Conservation (phyloP, 2,888 invertebrate genomes). For the Dione vanillae region DNA sequence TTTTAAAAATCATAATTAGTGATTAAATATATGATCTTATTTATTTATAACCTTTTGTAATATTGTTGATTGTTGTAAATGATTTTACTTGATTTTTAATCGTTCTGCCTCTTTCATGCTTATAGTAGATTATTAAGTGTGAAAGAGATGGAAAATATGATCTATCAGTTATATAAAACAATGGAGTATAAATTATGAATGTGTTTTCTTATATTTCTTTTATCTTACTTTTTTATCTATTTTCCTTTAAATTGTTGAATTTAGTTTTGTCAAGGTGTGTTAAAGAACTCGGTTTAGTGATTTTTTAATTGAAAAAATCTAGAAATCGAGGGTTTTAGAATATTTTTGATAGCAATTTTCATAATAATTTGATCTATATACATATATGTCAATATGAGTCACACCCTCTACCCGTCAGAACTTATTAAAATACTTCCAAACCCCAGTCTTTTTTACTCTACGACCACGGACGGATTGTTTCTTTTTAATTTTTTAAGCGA, state of each 20-base stretch:
- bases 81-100: conserved; percentile 36
- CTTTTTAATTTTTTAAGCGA: conserved; percentile 12
- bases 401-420: not conserved
- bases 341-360: conserved; percentile 41
- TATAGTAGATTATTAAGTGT: not conserved
- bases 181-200: not conserved
- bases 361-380: not conserved
- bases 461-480: conserved; percentile 9
- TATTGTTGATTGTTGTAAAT: conserved; percentile 59
- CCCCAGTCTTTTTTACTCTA: conserved; percentile 33
- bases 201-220: conserved; percentile 29
- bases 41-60: conserved; percentile 62
- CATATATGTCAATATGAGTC: not conserved
- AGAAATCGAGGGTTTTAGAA: conserved; percentile 64
- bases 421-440: conserved; percentile 22
- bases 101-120: not conserved
- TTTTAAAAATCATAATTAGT: conserved; percentile 43
- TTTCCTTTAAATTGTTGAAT: conserved; percentile 48
- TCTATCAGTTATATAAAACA: not conserved
- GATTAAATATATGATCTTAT: conserved; percentile 9
- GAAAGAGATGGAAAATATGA: not conserved
- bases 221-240: conserved; percentile 27
- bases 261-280: conserved; percentile 54
- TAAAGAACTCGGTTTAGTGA: conserved; percentile 70
- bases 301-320: conserved; percentile 75